These are phyloP conservation scores for Listronotus bonariensis DNA, from an alignment of 1,140 invertebrate species.

Conservation along the genomic window DNA sequence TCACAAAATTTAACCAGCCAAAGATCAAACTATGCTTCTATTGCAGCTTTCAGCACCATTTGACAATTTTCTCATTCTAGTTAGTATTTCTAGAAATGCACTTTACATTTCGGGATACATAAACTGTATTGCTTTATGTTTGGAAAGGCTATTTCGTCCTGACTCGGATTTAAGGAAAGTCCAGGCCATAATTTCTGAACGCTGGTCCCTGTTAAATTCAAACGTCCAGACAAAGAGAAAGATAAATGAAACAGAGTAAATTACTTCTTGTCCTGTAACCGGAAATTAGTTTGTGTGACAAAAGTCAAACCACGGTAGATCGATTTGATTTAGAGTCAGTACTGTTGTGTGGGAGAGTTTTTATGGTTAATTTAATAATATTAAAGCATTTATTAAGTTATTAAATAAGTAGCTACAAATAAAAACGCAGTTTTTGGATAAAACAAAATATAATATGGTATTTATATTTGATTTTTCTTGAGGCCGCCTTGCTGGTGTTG, in stretches of 20 bases:
- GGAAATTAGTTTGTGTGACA: conserved; percentile 46
- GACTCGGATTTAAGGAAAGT: conserved; percentile 30
- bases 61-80: conserved; percentile 6
- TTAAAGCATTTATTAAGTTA: no score
- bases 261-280: conserved; percentile 46
- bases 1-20: no score
- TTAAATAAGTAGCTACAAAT: no score
- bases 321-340: conserved; percentile 27
- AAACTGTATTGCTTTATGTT: conserved; percentile 28
- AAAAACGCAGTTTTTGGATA: no score
- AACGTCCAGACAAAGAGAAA: conserved; percentile 44
- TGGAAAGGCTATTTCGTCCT: conserved; percentile 19
- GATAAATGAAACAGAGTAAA: conserved; percentile 50
- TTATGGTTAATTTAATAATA: no score
- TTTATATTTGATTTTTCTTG: no score
- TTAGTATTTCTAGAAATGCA: conserved; percentile 7
- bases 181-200: conserved; percentile 31
- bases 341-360: no score
- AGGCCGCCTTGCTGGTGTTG: no score
- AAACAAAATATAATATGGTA: no score
- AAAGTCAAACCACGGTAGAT: conserved; percentile 45
- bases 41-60: conserved; percentile 9
- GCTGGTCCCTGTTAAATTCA: conserved; percentile 36
- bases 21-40: not conserved
- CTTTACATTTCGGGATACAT: conserved; percentile 25